Evolutionary conservation across 2,888 invertebrate genomes (phyloP).

Genomic region (Pedicia rivosa): DNA sequence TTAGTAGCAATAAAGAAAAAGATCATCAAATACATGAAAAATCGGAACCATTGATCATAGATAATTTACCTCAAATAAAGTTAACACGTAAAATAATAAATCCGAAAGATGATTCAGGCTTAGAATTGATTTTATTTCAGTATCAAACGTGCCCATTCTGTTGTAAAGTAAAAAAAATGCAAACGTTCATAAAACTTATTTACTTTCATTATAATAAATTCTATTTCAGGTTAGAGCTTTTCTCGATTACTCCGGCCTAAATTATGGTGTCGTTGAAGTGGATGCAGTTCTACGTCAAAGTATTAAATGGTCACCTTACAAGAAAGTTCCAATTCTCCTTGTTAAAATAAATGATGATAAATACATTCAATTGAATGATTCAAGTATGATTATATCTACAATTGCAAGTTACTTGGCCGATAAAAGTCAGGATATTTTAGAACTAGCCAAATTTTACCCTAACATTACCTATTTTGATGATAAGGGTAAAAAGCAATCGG

Average conservation of each 20-base stretch:
- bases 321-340: conserved; percentile 86
- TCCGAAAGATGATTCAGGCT: conserved; percentile 44
- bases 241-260: conserved; percentile 82
- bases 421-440: conserved; percentile 37
- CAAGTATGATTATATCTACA: conserved; percentile 82
- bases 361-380: conserved; percentile 83
- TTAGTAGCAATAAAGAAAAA: not conserved
- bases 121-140: conserved; percentile 82
- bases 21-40: not conserved
- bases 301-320: conserved; percentile 84
- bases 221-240: conserved; percentile 46
- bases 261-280: conserved; percentile 93
- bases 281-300: conserved; percentile 87
- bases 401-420: conserved; percentile 62
- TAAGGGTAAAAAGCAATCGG: conserved; percentile 46
- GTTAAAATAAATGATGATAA: conserved; percentile 50
- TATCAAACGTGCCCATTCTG: conserved; percentile 97
- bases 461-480: conserved; percentile 49
- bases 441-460: conserved; percentile 66
- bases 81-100: conserved; percentile 46
- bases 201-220: not conserved
- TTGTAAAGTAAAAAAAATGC: conserved; percentile 55
- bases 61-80: conserved; percentile 29
- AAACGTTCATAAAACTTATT: not conserved
- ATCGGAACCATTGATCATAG: not conserved